Evolutionary conservation across 1,140 invertebrate genomes (phyloP).

Genomic region (Drosophila pruinosa): DNA sequence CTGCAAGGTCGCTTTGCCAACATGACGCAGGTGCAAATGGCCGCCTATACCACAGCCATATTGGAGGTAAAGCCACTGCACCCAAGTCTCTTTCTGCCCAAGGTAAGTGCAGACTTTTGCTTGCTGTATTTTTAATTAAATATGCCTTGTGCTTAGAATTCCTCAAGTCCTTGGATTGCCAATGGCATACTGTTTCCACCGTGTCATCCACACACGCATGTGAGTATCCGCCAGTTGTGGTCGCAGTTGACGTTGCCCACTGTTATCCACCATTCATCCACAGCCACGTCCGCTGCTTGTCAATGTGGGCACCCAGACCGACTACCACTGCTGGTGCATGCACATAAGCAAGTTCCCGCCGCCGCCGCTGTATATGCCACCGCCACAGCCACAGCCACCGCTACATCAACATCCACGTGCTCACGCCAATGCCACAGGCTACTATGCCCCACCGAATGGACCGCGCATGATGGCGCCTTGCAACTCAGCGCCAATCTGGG

Average conservation of each 20-base stretch:
- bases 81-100: slow-evolving; percentile 56
- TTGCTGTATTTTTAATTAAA: neutral
- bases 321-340: slow-evolving; percentile 46
- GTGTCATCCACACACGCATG: slow-evolving; percentile 36
- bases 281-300: slow-evolving; percentile 9
- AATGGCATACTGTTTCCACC: slow-evolving; percentile 4
- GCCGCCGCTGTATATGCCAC: neutral
- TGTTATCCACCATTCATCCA: no score
- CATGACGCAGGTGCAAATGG: slow-evolving; percentile 51
- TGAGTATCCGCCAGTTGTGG: slow-evolving; percentile 40
- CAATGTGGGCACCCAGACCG: slow-evolving; percentile 45
- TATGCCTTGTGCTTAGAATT: neutral
- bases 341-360: slow-evolving; percentile 20
- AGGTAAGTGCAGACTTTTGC: slow-evolving; percentile 18
- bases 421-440: neutral
- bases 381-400: neutral
- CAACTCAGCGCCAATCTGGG: slow-evolving; percentile 19
- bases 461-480: slow-evolving; percentile 22
- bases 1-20: slow-evolving; percentile 32
- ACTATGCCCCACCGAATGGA: neutral
- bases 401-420: neutral
- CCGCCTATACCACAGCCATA: slow-evolving; percentile 49
- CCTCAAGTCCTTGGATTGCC: neutral
- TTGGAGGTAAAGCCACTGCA: slow-evolving; percentile 42
- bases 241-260: no score